Conservation (phyloP, 2,797 vertebrate genomes). For the Hemitrygon akajei region DNA sequence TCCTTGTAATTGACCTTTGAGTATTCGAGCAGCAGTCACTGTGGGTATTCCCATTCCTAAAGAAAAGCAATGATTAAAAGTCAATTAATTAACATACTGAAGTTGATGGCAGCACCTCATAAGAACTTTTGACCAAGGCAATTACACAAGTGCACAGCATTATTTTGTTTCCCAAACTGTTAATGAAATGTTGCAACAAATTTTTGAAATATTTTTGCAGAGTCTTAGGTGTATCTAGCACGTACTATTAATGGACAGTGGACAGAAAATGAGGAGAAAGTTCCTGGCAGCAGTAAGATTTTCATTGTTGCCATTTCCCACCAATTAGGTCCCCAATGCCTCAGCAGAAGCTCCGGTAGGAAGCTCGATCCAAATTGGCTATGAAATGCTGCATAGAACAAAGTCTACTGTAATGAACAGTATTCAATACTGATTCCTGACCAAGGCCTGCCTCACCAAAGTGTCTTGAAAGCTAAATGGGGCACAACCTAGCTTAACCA, state of each 20-base stretch:
- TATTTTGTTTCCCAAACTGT: no score
- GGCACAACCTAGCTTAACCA: no score
- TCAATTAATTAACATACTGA: neutral
- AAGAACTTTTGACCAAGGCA: neutral
- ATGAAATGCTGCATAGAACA: no score
- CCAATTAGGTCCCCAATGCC: no score
- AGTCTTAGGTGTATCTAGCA: neutral
- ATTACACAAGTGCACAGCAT: neutral
- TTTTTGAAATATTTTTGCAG: neutral
- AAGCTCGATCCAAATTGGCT: no score
- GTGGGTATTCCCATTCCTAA: constrained; percentile 68
- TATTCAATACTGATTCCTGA: no score
- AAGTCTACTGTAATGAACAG: no score
- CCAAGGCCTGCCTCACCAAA: no score
- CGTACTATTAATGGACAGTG: neutral
- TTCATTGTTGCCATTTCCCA: no score
- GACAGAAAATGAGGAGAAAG: neutral
- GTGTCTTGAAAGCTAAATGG: no score
- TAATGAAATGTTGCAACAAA: neutral
- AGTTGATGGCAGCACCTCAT: neutral
- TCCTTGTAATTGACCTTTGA: constrained; percentile 61
- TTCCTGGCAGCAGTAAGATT: no score
- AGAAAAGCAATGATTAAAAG: neutral
- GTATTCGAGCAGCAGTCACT: constrained; percentile 65
- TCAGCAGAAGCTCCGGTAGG: no score